Evolutionary conservation across 2,113 vertebrate species (phyloP).

Genomic region (Perca schrenkii): DNA sequence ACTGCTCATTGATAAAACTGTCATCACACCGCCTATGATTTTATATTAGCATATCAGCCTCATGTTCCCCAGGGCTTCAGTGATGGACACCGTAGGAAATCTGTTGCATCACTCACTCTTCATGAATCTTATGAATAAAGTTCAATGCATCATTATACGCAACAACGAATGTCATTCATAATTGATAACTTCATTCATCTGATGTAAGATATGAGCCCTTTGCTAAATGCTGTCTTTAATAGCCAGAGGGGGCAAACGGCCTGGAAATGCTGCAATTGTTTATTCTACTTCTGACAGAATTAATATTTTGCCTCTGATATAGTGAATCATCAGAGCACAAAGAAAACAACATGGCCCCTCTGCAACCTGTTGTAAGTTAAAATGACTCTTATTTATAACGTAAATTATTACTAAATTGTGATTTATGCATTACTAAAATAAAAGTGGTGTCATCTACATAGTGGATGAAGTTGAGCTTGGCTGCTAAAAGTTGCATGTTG

Average conservation of each 20-base stretch:
- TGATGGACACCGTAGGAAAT: not conserved
- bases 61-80: not conserved
- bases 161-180: conserved; percentile 6
- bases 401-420: too few species aligned
- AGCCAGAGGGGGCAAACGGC: not conserved
- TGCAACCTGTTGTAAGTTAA: not conserved
- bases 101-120: conserved; percentile 31
- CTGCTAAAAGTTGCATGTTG: too few species aligned
- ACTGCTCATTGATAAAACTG: conserved; percentile 19
- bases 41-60: conserved; percentile 12
- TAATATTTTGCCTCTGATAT: conserved; percentile 22
- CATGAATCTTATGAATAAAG: conserved; percentile 14
- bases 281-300: conserved; percentile 24
- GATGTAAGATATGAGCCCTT: conserved; percentile 9
- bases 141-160: conserved; percentile 8
- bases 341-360: not conserved
- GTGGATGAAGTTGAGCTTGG: too few species aligned
- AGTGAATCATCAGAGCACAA: conserved; percentile 11
- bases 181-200: conserved; percentile 8
- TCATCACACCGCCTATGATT: conserved; percentile 18
- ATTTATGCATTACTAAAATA: too few species aligned
- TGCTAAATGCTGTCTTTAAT: conserved; percentile 5
- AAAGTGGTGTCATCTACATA: too few species aligned
- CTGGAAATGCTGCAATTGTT: conserved; percentile 25
- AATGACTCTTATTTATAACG: too few species aligned